Evolutionary conservation across 2,113 vertebrate species (phyloP).

Genomic region (Perca schrenkii): DNA sequence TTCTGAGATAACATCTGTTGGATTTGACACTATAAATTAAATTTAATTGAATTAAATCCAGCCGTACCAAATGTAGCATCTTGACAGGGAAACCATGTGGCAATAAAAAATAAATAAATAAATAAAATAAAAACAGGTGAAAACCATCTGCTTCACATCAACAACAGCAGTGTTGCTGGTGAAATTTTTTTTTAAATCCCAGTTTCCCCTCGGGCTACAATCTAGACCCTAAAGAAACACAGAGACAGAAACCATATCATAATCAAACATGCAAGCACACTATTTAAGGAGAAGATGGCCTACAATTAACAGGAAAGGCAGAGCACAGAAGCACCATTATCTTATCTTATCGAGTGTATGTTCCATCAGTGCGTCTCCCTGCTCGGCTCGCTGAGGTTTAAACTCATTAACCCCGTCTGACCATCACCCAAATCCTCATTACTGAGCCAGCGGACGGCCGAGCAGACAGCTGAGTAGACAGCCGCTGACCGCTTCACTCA

Average conservation of each 20-base stretch:
- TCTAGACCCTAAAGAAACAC: not conserved
- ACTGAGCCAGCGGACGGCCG: constrained; percentile 39
- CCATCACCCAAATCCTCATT: constrained; percentile 29
- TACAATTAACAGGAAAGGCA: constrained; percentile 48
- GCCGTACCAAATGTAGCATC: not conserved
- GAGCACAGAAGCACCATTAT: constrained; percentile 58
- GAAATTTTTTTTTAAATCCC: not conserved
- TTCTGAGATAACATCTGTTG: too few relatives aligned
- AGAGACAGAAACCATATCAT: constrained; percentile 16
- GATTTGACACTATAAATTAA: too few relatives aligned
- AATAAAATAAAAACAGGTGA: too few relatives aligned
- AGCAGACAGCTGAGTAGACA: not conserved
- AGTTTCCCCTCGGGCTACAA: not conserved
- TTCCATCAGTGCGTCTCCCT: constrained; percentile 11
- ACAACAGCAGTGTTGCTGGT: fast-evolving
- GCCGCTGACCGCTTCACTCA: not conserved
- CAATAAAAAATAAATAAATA: too few relatives aligned
- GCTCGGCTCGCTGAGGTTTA: constrained; percentile 9
- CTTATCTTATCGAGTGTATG: constrained; percentile 42
- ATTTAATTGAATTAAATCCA: not conserved
- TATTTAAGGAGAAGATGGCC: constrained; percentile 7
- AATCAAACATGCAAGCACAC: constrained; percentile 32
- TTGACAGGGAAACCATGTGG: not conserved
- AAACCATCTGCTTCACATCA: not conserved
- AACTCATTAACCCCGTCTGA: constrained; percentile 63